Percentiles rank a stretch among this genome's conserved stretches.
Evolutionary conservation across 1,140 invertebrate species (phyloP).

Genomic region (Drosophila trapezifrons): DNA sequence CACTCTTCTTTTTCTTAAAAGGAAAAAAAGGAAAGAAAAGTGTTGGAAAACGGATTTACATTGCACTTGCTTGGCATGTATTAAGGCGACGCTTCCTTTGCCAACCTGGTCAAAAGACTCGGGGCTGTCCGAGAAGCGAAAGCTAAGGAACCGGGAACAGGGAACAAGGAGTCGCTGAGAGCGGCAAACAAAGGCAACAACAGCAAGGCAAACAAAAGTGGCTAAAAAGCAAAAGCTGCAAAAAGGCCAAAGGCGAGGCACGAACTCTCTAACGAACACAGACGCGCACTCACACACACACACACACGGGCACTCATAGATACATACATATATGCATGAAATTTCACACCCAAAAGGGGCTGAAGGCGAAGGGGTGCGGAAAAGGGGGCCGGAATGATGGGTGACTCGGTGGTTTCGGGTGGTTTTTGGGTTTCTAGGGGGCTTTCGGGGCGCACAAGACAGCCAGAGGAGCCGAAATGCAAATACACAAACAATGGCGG

Average conservation of each 20-base stretch:
- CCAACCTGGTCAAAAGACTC: conserved; percentile 63
- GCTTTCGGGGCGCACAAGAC: conserved; percentile 11
- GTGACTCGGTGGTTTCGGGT: conserved; percentile 24
- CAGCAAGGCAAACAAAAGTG: conserved; percentile 63
- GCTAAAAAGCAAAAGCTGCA: conserved; percentile 61
- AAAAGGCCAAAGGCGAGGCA: conserved; percentile 69
- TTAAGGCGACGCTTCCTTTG: conserved; percentile 43
- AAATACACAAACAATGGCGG: conserved; percentile 80
- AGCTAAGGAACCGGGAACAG: conserved; percentile 27
- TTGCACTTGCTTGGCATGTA: conserved; percentile 48
- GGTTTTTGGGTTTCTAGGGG: conserved; percentile 12
- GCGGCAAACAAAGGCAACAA: conserved; percentile 45
- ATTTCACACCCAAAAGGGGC: conserved; percentile 68
- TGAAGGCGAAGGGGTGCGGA: conserved; percentile 19
- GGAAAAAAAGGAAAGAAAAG: too few species aligned
- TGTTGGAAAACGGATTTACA: conserved; percentile 34
- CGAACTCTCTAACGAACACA: conserved; percentile 43
- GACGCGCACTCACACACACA: conserved; percentile 6
- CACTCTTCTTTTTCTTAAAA: too few species aligned
- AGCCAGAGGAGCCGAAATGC: conserved; percentile 63
- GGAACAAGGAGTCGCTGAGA: conserved; percentile 22
- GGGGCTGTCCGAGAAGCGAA: conserved; percentile 34
- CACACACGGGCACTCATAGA: conserved; percentile 24
- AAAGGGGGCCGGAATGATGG: conserved; percentile 16
- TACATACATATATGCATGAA: conserved; percentile 69